Base-by-base conservation (phyloP, 1,140 invertebrate genomes). In the Penaeus indicus region DNA sequence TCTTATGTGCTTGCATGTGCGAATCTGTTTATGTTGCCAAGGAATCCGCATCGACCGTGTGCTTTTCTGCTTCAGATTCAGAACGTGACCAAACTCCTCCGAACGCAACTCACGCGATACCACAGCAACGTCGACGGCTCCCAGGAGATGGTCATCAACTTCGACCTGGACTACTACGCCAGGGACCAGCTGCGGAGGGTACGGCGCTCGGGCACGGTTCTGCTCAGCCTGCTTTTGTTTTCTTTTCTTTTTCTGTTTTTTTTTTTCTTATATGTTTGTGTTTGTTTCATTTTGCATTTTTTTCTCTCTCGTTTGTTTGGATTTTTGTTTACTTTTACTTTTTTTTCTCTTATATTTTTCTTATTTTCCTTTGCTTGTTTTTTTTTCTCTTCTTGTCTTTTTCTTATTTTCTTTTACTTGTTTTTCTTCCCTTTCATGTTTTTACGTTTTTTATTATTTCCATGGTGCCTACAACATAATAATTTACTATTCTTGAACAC, bases 161-260 rank as follows among this genome's bases (percentile, higher is more conserved):
- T 91, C 67, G 85, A 89, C 27, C 60, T 91, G 5, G 89, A 91
- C 42, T 90, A 88, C 67, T 69, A 42, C 64, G 89, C 90, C 67
- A 85, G 64, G 60, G 85, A 87, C 63, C 85, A 88, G 22, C 79
- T 90, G 19, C 83, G 81, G n/a, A 89, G 75, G 90, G 90, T 90
- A 69, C 54, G 87, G 62, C 47, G 7, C 32, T 32, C 25, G n/a
- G 0, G 27, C n/a, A 11, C 21, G 18, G n/a, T 54, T 0, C 18
- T 83, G 7, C n/a, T n/a, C 38, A 7, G 19, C 60, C 7, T n/a
- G 38, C 0, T 10, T 21, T 63, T 25, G 27, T 72, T 83, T 54
- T 13, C 22, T n/a, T 10, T n/a, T 69, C 27, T 22, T 27, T 69
- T 21, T 10, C 32, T 42, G 38, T 38, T 38, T 5, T 5, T 38